A percentile compares a stretch with the other conserved stretches of the same genome.
Conservation (phyloP, 2,113 vertebrate species). For the Rhombomys opimus region DNA sequence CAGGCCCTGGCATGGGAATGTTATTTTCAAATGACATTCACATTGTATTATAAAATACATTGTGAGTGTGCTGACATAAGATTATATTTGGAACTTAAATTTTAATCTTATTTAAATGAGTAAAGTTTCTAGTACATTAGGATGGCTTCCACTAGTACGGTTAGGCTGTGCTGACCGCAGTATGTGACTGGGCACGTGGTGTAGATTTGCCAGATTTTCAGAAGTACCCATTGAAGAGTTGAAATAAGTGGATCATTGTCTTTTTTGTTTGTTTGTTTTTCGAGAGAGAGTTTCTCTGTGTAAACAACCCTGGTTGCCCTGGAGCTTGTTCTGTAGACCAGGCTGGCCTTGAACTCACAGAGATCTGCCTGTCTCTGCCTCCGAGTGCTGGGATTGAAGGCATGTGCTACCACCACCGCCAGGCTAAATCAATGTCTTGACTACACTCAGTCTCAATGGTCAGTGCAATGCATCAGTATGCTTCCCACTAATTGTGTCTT, state of each 20-base stretch:
- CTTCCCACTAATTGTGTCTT: neutral
- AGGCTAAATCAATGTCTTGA: neutral
- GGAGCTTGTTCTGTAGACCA: too few relatives aligned
- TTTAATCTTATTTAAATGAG: slow-evolving; percentile 18
- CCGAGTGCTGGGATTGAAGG: too few relatives aligned
- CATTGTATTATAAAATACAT: neutral
- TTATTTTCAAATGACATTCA: neutral
- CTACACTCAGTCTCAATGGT: neutral
- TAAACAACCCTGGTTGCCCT: too few relatives aligned
- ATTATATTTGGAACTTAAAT: neutral
- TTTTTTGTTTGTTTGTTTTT: too few relatives aligned
- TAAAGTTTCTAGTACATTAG: neutral
- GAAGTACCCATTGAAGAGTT: neutral
- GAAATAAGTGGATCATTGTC: too few relatives aligned
- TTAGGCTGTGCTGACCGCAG: neutral
- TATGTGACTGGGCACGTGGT: neutral
- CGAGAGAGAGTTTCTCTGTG: too few relatives aligned
- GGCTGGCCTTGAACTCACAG: too few relatives aligned
- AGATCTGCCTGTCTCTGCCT: too few relatives aligned
- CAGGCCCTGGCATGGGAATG: neutral
- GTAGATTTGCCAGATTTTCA: neutral
- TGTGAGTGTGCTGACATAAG: neutral
- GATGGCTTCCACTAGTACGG: neutral
- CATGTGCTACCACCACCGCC: too few relatives aligned
- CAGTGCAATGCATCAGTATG: neutral